Evolutionary conservation across 2,888 invertebrate genomes (phyloP).

Genomic region (Caenorhabditis angaria): DNA sequence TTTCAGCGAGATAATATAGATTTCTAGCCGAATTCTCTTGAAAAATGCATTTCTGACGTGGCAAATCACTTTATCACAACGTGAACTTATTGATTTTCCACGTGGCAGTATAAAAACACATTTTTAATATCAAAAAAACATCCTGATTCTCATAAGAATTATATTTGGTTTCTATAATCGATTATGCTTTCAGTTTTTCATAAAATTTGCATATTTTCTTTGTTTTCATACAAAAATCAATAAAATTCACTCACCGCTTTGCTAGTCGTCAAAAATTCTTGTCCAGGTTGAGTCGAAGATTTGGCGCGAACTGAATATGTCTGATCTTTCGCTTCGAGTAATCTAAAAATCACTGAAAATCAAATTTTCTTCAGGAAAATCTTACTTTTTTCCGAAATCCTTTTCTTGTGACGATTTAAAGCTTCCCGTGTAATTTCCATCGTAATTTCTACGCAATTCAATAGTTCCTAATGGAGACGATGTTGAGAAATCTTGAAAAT

Average conservation of each 20-base stretch:
- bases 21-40: too few relatives aligned
- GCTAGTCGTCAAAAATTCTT: conserved; percentile 25
- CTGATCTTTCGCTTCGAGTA: conserved; percentile 20
- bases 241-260: conserved; percentile 28
- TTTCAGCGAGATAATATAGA: too few relatives aligned
- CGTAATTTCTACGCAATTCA: conserved; percentile 44
- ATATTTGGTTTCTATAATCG: too few relatives aligned
- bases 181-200: too few relatives aligned
- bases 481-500: conserved; percentile 46
- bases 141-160: too few relatives aligned
- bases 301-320: conserved; percentile 26
- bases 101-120: too few relatives aligned
- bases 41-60: too few relatives aligned
- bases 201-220: too few relatives aligned
- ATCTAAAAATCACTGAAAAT: conserved; percentile 14
- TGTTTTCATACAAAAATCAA: neutral
- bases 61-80: too few relatives aligned
- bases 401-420: conserved; percentile 41
- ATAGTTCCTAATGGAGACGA: conserved; percentile 48
- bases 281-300: conserved; percentile 39
- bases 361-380: neutral
- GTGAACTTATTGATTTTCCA: too few relatives aligned
- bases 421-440: conserved; percentile 62
- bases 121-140: too few relatives aligned
- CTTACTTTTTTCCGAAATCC: conserved; percentile 31